phyloP scores from a whole-genome alignment of 2,797 vertebrate species.

The Luscinia megarhynchos region DNA sequence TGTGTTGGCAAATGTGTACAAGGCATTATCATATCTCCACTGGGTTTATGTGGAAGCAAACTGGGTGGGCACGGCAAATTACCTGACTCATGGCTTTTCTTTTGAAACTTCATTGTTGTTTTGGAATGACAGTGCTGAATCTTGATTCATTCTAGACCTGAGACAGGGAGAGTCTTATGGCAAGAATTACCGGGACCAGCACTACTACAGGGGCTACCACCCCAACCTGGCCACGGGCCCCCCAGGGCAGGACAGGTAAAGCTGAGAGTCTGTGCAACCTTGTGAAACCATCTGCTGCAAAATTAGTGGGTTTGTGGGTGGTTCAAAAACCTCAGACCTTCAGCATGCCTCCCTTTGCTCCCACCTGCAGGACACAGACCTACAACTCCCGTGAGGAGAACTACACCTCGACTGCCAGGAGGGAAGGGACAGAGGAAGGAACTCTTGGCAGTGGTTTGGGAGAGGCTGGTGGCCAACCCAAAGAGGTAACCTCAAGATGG shows the following conservation, averaged over 20 bases:
- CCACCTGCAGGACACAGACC: constrained; percentile 42
- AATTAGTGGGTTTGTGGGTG: rapidly evolving
- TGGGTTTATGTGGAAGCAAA: background rate
- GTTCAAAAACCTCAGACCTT: background rate
- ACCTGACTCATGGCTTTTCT: background rate
- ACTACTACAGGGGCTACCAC: constrained; percentile 52
- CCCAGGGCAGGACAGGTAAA: constrained; percentile 57
- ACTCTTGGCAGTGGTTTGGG: rapidly evolving
- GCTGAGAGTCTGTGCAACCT: background rate
- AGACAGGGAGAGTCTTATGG: constrained; percentile 39
- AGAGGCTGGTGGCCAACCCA: background rate
- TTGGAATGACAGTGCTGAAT: background rate
- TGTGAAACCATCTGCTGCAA: background rate
- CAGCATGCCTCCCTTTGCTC: background rate
- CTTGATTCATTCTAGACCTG: constrained; percentile 64
- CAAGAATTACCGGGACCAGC: constrained; percentile 45
- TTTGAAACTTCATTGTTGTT: background rate
- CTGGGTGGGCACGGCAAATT: background rate
- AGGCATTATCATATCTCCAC: background rate
- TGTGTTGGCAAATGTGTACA: background rate
- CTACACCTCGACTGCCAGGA: background rate
- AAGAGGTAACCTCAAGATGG: constrained; percentile 60
- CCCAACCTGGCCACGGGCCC: background rate
- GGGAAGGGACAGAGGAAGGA: background rate
- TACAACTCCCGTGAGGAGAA: background rate